These are phyloP conservation scores for Montipora foliosa DNA, from an alignment of 64 coral and sea anemone genomes.

Conservation along the genomic window DNA sequence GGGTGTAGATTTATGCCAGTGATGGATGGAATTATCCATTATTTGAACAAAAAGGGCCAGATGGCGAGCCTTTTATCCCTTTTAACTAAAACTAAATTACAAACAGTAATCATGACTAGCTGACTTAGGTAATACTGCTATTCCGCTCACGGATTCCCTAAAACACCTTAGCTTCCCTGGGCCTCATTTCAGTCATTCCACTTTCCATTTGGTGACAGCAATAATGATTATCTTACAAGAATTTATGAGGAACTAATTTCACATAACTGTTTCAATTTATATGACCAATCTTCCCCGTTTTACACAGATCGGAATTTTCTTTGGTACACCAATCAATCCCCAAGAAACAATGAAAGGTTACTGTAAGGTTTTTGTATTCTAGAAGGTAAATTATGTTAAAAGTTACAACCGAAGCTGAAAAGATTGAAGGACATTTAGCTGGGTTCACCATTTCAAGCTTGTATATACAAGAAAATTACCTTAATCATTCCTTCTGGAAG, in stretches of 20 bases:
- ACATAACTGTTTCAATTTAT: constrained; percentile 9
- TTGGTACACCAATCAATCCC: neutral
- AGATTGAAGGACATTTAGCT: neutral
- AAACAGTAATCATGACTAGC: neutral
- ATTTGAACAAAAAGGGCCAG: neutral
- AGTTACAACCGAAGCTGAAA: constrained; percentile 1
- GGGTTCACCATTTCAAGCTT: constrained; percentile 12
- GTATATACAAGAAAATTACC: neutral
- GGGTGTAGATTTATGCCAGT: constrained; percentile 8
- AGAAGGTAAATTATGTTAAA: constrained; percentile 4
- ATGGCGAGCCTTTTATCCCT: neutral
- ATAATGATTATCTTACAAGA: constrained; percentile 2
- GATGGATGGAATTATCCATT: constrained; percentile 8
- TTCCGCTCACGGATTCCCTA: neutral
- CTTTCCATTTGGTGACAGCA: constrained; percentile 12
- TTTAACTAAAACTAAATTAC: neutral
- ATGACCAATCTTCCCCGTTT: neutral
- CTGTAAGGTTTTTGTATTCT: constrained; percentile 2
- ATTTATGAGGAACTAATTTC: constrained; percentile 3
- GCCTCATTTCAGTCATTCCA: constrained; percentile 7
- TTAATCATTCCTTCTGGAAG: neutral
- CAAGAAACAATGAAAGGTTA: constrained; percentile 5
- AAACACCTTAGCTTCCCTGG: neutral
- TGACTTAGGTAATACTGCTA: constrained; percentile 4
- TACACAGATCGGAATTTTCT: neutral